A percentile compares a stretch with the other conserved stretches of the same genome.
Conservation (phyloP, 1,140 invertebrate genomes). For the Cydia strobilella region DNA sequence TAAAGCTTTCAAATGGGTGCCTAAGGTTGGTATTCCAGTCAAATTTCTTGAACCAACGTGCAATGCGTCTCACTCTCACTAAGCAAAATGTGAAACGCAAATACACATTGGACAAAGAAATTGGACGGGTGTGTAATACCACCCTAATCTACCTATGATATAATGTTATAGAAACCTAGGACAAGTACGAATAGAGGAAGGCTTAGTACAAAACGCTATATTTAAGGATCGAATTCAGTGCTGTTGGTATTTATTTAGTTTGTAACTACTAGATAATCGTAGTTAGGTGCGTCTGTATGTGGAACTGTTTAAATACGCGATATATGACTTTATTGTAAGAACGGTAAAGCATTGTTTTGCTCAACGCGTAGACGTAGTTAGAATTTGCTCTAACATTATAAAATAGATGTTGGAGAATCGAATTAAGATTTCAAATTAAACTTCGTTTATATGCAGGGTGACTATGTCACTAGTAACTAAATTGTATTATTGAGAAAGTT, state of each 20-base stretch:
- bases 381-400: neutral
- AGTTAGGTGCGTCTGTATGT: constrained; percentile 23
- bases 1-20: no score
- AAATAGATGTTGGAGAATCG: neutral
- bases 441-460: neutral
- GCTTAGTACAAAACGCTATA: constrained; percentile 32
- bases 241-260: constrained; percentile 28
- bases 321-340: neutral
- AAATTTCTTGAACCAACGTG: no score
- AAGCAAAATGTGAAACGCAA: no score
- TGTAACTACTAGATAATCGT: constrained; percentile 20
- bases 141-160: no score
- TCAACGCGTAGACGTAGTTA: constrained; percentile 17
- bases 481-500: no score
- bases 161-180: constrained; percentile 13
- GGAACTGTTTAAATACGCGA: neutral
- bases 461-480: constrained; percentile 10
- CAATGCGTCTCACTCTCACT: no score
- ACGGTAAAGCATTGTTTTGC: neutral
- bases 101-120: no score
- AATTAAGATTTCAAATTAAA: neutral
- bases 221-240: constrained; percentile 32
- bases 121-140: no score
- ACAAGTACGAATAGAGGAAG: neutral
- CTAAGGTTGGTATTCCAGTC: no score